Base-by-base conservation (phyloP, 2,888 invertebrate species). In the Lasius platythorax region DNA sequence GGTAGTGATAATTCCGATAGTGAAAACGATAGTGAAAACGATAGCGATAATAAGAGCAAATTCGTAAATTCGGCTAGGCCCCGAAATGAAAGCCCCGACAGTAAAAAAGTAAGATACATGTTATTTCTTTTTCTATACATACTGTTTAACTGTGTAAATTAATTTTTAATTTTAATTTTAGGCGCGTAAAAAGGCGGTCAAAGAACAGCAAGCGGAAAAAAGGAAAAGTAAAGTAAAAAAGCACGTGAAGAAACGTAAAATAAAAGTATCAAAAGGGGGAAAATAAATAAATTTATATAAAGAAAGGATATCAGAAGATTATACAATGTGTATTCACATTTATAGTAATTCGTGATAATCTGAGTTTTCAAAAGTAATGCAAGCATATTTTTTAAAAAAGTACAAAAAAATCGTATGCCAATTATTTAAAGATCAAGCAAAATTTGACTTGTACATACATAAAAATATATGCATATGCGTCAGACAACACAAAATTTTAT, bases 221-320 rank as follows among this genome's bases (percentile, higher is more conserved):
- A 96, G 99, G 72, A 98, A 98, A 96, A 96, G 96, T 0, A 99
- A 99, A 96, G 96, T 98, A 0, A 99, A 98, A 92, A 99, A 99
- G 95, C 98, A 99, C 95, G 95, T 99, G 0, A 99, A 99, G 94
- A 99, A 99, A 93, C 96, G 98, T 88, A 97, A 98, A 93, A 98
- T 98, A 93, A 98, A 89, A 70, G 18, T 87, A 40, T 61, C 87
- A 11, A 94, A 91, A 79, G 93, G 92, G 72, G 94, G 93, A 88
- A 93, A 91, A 90, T 85, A 76, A 66, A 72, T n/a, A 76, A 66
- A 72, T n/a, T 58, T 18, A n/a, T 40, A 46, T 43, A 53, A 56
- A 23, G 50, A n/a, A n/a, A 28, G 2, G 5, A 50, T 50, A 70
- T 15, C 0, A 53, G 5, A 23, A 58, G 23, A 66, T 53, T 72